Conservation (phyloP, 2,797 vertebrate species). For the Melanotaenia pygmaea region DNA sequence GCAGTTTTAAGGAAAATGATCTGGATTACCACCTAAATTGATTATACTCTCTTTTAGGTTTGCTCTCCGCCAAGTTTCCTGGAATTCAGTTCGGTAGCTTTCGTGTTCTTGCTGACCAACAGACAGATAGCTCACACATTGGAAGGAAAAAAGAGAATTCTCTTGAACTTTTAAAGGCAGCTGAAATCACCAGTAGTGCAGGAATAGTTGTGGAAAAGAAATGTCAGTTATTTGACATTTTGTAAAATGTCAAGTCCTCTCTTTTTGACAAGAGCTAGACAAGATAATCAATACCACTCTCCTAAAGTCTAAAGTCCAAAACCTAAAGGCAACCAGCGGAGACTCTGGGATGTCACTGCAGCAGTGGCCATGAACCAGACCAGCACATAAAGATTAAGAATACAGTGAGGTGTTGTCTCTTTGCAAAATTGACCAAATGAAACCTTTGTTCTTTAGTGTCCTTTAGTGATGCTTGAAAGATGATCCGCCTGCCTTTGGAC, state of each 20-base stretch:
- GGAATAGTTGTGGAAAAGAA: slow-evolving; percentile 26
- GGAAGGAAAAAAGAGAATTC: not conserved
- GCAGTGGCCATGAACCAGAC: not conserved
- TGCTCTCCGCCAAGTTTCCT: not conserved
- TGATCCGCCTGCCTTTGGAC: not conserved
- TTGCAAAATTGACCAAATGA: not conserved
- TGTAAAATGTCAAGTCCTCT: slow-evolving; percentile 36
- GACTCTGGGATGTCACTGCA: not conserved
- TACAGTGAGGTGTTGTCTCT: not conserved
- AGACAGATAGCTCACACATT: not conserved
- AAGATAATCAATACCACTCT: slow-evolving; percentile 29
- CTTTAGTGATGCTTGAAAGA: not conserved
- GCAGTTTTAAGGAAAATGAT: not conserved
- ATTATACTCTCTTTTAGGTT: not conserved
- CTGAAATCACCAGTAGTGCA: slow-evolving; percentile 17
- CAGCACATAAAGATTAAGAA: not conserved
- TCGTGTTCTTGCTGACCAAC: not conserved
- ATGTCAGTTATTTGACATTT: slow-evolving; percentile 46
- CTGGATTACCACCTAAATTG: not conserved
- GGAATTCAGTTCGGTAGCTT: not conserved
- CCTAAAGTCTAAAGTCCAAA: not conserved
- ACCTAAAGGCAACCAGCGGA: slow-evolving; percentile 3
- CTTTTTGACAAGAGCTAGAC: slow-evolving; percentile 34
- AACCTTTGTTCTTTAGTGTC: not conserved
- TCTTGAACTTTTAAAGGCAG: slow-evolving; percentile 16